Percentiles rank a stretch among this genome's conserved stretches.
phyloP scores from a whole-genome alignment of 2,113 vertebrate genomes.

The Misgurnus anguillicaudatus region DNA sequence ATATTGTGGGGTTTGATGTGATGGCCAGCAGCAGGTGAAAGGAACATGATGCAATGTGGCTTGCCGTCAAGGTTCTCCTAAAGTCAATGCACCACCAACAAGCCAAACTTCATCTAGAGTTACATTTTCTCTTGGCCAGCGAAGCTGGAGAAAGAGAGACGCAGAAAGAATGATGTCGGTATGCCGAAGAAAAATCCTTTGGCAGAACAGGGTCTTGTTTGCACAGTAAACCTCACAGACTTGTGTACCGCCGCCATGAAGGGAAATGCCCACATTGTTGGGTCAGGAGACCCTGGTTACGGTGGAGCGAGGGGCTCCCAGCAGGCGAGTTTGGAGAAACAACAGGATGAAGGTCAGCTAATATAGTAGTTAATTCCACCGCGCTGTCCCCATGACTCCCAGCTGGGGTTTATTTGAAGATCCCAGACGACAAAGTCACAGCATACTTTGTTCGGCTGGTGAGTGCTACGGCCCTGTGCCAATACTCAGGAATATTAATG shows the following conservation, averaged over 20 bases:
- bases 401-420: constrained; percentile 97
- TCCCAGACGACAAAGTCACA: constrained; percentile 91
- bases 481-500: constrained; percentile 92
- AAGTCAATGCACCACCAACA: constrained; percentile 37
- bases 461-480: constrained; percentile 78
- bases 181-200: constrained; percentile 74
- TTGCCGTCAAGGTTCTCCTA: constrained; percentile 37
- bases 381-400: constrained; percentile 97
- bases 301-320: constrained; percentile 79
- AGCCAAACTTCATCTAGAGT: constrained; percentile 29
- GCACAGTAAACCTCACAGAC: constrained; percentile 88
- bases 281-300: constrained; percentile 94
- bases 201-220: constrained; percentile 86
- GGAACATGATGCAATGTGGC: constrained; percentile 53
- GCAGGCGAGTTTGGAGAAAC: constrained; percentile 92
- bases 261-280: constrained; percentile 96
- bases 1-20: constrained; percentile 56
- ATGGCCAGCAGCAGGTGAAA: constrained; percentile 44
- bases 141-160: constrained; percentile 54
- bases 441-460: constrained; percentile 84
- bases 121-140: constrained; percentile 16
- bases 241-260: constrained; percentile 79
- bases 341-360: constrained; percentile 95
- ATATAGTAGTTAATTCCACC: constrained; percentile 93
- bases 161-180: constrained; percentile 72